Conservation (phyloP, 1,140 invertebrate genomes). For the Dendrolimus kikuchii region DNA sequence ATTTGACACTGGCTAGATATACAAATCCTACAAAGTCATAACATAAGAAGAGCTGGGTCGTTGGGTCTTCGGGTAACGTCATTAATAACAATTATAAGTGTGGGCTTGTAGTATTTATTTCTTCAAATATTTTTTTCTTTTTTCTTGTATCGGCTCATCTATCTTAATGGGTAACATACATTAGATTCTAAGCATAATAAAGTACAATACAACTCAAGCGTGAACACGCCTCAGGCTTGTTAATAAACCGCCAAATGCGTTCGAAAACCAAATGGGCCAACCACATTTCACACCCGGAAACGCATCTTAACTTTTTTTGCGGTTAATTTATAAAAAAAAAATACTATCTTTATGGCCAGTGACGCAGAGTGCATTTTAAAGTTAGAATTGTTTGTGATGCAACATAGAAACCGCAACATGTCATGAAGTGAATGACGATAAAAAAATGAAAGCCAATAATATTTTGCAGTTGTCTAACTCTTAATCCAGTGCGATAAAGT, state of each 20-base stretch:
- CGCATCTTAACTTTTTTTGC: conserved; percentile 32
- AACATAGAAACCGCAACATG: conserved; percentile 6
- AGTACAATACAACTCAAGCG: no score
- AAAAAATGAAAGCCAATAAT: neutral
- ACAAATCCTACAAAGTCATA: no score
- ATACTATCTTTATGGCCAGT: neutral
- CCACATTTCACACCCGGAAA: conserved; percentile 66
- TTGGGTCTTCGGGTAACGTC: no score
- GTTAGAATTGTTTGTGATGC: conserved; percentile 4
- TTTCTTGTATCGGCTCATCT: no score
- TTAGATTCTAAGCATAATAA: no score
- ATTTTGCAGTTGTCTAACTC: neutral
- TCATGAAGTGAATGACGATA: conserved; percentile 4
- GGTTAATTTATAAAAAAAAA: conserved; percentile 3
- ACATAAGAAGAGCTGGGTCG: no score
- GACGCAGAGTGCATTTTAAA: neutral
- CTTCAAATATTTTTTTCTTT: no score
- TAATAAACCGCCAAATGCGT: conserved; percentile 34
- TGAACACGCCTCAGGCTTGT: no score
- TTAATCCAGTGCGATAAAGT: neutral
- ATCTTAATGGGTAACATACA: no score
- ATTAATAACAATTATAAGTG: no score
- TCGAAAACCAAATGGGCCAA: conserved; percentile 45
- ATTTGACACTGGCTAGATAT: no score
- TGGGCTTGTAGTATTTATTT: no score